These are phyloP conservation scores for Tor tambroides DNA, from an alignment of 2,113 vertebrate genomes.

Conservation along the genomic window DNA sequence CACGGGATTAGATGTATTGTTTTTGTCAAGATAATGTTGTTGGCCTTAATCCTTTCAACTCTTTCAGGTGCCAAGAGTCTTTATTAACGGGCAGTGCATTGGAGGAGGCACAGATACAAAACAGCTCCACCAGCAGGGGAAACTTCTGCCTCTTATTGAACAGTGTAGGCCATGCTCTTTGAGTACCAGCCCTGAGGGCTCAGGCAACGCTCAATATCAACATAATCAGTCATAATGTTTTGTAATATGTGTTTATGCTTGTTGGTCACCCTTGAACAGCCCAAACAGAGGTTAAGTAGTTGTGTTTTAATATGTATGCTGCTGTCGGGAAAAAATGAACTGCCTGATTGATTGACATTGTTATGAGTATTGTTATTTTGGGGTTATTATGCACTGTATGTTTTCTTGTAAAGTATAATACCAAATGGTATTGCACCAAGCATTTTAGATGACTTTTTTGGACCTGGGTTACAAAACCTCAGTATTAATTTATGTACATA, in stretches of 20 bases:
- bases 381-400: background rate
- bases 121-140: constrained; percentile 88
- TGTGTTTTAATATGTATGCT: background rate
- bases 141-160: constrained; percentile 82
- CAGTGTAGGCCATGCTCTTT: constrained; percentile 80
- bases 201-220: constrained; percentile 66
- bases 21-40: background rate
- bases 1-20: background rate
- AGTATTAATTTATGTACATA: constrained; percentile 46
- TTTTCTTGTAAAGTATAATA: background rate
- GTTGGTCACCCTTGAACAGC: background rate
- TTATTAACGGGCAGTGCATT: constrained; percentile 91
- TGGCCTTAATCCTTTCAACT: background rate
- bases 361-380: background rate
- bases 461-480: background rate
- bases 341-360: background rate
- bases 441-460: background rate
- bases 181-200: constrained; percentile 63
- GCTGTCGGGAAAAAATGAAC: background rate
- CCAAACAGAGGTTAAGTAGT: constrained; percentile 1
- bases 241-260: constrained; percentile 28
- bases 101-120: constrained; percentile 90
- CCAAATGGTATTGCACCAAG: background rate
- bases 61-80: constrained; percentile 90
- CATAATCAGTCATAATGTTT: constrained; percentile 49